These are phyloP conservation scores for Myotis planiceps DNA, from an alignment of 2,797 vertebrate genomes.

Conservation along the genomic window DNA sequence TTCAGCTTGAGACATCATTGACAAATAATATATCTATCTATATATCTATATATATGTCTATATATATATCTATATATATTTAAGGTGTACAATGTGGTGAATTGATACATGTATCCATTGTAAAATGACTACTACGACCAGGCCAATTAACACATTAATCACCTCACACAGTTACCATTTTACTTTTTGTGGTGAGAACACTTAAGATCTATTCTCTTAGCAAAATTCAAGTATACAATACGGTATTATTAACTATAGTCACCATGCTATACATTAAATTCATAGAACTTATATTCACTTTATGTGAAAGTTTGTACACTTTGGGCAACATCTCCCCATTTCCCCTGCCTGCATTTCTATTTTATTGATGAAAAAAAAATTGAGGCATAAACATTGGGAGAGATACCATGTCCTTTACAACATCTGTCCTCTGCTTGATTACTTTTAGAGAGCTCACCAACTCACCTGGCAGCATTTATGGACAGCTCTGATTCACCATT, in stretches of 20 bases:
- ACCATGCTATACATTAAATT: background rate
- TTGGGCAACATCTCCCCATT: background rate
- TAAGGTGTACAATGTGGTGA: background rate
- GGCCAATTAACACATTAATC: background rate
- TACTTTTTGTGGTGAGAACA: background rate
- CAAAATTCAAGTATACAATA: background rate
- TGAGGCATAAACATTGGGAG: background rate
- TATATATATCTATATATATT: background rate
- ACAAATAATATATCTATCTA: background rate
- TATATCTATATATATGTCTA: too few relatives aligned
- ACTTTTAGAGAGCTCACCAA: background rate
- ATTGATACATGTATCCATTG: background rate
- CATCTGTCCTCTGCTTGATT: background rate
- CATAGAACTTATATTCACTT: background rate
- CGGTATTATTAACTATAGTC: background rate
- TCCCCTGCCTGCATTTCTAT: background rate
- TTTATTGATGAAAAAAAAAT: slow-evolving; percentile 34
- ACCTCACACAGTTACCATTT: background rate
- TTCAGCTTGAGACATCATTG: background rate
- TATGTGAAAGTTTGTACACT: background rate
- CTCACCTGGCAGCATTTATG: background rate
- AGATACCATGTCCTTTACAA: background rate
- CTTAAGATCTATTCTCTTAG: background rate
- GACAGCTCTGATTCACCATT: background rate
- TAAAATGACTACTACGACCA: background rate